Base-by-base conservation (phyloP, 2,113 vertebrate genomes). In the Xiphorhynchus elegans region DNA sequence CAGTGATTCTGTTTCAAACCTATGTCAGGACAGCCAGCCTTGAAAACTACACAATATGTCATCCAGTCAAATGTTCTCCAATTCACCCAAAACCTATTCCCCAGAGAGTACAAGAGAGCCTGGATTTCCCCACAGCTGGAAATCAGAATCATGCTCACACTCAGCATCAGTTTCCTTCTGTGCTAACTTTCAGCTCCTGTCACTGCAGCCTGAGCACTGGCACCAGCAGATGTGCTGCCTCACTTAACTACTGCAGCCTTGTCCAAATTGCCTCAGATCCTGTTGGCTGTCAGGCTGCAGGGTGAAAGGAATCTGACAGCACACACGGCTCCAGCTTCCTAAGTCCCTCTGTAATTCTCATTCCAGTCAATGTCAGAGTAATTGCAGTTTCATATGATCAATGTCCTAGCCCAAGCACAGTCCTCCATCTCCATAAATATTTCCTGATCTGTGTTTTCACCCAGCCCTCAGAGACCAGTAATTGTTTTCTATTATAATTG, bases 391-490 rank as follows among this genome's bases (percentile, higher is more conserved):
- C 69, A 25, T 88, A 81, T 69, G 86, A 95, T 96, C 87, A 84
- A 25, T 91, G 92, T 64, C 75, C 91, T 82, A 86, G 58, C 49
- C 55, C 80, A 92, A 91, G 81, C 72, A 79, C 67, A 89, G 75
- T 68, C 35, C 46, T 46, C 82, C 13, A 42, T 91, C 79, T 90
- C 73, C 83, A 93, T 95, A 96, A 96, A 84, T 93, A 89, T 90
- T 84, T 89, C 86, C 85, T 77, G 60, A 89, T 84, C 56, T 93
- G 68, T 77, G 68, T 87, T 87, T 88, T 94, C 92, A 91, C 66
- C 81, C 87, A 95, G 82, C 87, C 82, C 92, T 75, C 63, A 79
- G 79, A 95, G 89, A 95, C 78, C 84, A 70, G 92, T 87, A 95
- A 96, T 93, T 89, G 82, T 87, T 93, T 95, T 90, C 93, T 66